Evolutionary conservation across 2,888 invertebrate species (phyloP), one percentile per base, ranked within the genome.

Genomic region (Meganola albula): DNA sequence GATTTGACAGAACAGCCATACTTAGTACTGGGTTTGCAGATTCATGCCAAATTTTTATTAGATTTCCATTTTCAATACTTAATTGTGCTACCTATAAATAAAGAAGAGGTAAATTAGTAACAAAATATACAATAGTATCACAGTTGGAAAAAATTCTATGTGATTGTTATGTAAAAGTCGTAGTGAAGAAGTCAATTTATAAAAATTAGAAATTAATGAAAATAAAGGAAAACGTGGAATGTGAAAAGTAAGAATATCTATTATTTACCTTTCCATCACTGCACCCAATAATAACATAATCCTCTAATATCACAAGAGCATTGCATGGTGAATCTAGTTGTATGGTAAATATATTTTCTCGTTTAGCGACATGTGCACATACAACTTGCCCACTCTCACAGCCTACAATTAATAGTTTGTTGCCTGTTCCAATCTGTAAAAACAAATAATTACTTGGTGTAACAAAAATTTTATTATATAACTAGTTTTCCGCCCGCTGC

Each of bases 331-430:
- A 75, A 1, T 74, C 68, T 14, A 87, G 27, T 28, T 73, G 66
- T 12, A 65, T 69, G 10, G 57, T 59, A 46, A 79, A 87, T 2
- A 87, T 8, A 42, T 73, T 67, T 48, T 86, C 67, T 43, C 90
- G 75, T 42, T 78, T 85, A 2, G 84, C 87, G 1, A 92, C 75
- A 37, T 88, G 89, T 14, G 88, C 74, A 34, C 88, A 87, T 23
- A 86, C 68, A 1, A 91, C 70, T 8, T 68, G 59, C 0, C 89
- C 89, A 66, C 84, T 88, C 69, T 92, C 92, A 71, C 89, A 88
- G 0, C 89, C 91, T 11, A 88, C 63, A 1, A 90, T 58, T 25
- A 91, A 48, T 20, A 91, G 44, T 60, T 91, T 92, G 41, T 90
- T 88, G 31, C 77, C 76, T 8, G 91, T 91, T 11, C 84, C 88